A percentile compares a stretch with the other conserved stretches of the same genome.
These are phyloP conservation scores for Sesia bembeciformis DNA, from an alignment of 2,888 invertebrate species.

Conservation along the genomic window DNA sequence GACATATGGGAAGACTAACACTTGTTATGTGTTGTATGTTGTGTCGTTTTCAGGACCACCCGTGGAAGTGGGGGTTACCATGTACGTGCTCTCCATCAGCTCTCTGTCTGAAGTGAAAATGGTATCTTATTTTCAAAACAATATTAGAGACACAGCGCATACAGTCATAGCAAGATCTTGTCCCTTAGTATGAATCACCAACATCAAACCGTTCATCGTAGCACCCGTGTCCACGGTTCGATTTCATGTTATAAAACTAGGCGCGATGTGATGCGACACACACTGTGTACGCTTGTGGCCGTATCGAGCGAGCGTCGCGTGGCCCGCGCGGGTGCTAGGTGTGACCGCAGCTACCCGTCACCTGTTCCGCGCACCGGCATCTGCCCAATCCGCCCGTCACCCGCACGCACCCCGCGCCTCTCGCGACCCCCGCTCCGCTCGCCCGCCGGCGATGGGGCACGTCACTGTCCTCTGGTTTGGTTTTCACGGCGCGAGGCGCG, in stretches of 20 bases:
- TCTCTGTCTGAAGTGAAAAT: conserved; percentile 89
- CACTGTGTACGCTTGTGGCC: conserved; percentile 2
- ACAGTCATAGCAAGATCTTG: conserved; percentile 49
- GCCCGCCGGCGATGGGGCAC: conserved; percentile 48
- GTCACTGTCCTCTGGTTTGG: conserved; percentile 50
- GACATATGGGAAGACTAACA: neutral
- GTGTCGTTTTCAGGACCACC: conserved; percentile 78
- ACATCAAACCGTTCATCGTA: conserved; percentile 69
- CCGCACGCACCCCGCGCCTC: conserved; percentile 24
- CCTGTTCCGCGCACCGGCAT: neutral
- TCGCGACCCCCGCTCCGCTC: neutral
- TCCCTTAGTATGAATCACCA: conserved; percentile 64
- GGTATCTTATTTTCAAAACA: conserved; percentile 68
- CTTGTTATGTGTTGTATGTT: neutral
- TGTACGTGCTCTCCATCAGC: conserved; percentile 88
- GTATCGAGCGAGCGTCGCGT: conserved; percentile 16
- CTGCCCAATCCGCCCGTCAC: conserved; percentile 9
- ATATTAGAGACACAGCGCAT: conserved; percentile 65
- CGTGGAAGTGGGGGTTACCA: conserved; percentile 86
- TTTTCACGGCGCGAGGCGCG: conserved; percentile 41
- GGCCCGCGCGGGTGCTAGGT: conserved; percentile 8
- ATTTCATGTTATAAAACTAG: conserved; percentile 32
- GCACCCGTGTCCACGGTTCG: conserved; percentile 71
- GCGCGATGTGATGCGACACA: conserved; percentile 25
- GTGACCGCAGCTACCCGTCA: conserved; percentile 9